Evolutionary conservation across 2,113 vertebrate species (phyloP), one percentile per base, ranked within the genome.

Genomic region (Mustelus asterias): DNA sequence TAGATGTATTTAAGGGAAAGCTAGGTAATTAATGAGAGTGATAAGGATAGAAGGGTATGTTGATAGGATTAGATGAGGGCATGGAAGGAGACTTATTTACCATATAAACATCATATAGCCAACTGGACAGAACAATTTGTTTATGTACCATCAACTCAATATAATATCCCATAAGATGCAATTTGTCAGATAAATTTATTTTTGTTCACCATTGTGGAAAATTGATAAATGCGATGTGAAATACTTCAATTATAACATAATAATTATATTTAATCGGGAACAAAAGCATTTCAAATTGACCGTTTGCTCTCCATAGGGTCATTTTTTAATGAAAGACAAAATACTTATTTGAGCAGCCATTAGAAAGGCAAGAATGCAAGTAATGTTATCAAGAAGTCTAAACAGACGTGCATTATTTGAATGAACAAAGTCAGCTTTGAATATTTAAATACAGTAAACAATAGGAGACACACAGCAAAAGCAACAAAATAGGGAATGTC

Each of bases 351-450:
- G 60, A 9, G 0, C 63, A 65, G 33, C 37, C 60, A 65, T 33
- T 7, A 37, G 89, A 93, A 93, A 65, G 16, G 60, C 29, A 20
- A 93, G n/a, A 65, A 93, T 63, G 60, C 33, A 93, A 93, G 89
- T 22, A 93, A 93, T 93, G 60, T 37, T 37, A 37, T 37, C n/a
- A 65, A 93, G 33, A 93, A 67, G n/a, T 67, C 60, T 18, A 63
- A 65, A 93, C 89, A 93, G 89, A 65, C 33, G 10, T 65, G 33
- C n/a, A 93, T n/a, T 93, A 63, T 93, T 93, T 67, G 33, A n/a
- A 65, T 93, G 33, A 93, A 65, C 89, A 93, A 93, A 67, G 89
- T 93, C 89, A 65, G 89, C 89, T 93, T 93, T 93, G 89, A 93
- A 65, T 37, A 67, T 37, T 41, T 93, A 93, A 93, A 67, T 93